Conservation (phyloP, 2,888 invertebrate genomes). For the Catocala sponsa region DNA sequence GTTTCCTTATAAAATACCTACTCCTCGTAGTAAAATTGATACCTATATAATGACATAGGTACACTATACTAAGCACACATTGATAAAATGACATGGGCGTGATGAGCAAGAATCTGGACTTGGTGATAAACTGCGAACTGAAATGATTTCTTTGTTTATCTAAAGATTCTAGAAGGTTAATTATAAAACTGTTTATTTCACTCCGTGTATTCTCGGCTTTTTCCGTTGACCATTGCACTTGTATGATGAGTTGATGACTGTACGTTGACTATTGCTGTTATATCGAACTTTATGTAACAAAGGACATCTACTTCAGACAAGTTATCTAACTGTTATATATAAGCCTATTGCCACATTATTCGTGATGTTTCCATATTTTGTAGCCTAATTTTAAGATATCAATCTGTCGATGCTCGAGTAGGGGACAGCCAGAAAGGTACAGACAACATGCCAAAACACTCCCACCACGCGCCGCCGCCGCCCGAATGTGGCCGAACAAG, state of each 20-base stretch:
- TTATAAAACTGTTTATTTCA: not conserved
- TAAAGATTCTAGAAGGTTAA: slow-evolving; percentile 5
- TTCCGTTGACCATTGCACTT: slow-evolving; percentile 4
- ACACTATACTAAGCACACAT: not conserved
- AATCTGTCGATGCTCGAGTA: not conserved
- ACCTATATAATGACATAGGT: not conserved
- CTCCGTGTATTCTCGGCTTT: not conserved
- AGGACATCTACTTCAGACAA: no score
- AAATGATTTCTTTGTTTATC: not conserved
- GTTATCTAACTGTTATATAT: no score
- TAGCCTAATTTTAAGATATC: not conserved
- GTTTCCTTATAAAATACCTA: no score
- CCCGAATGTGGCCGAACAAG: slow-evolving; percentile 74
- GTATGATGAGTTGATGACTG: slow-evolving; percentile 1
- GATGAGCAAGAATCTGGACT: not conserved
- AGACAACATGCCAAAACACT: slow-evolving; percentile 54
- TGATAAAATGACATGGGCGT: not conserved
- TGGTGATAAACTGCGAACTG: not conserved
- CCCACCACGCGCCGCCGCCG: slow-evolving; percentile 56
- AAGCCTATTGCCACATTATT: no score
- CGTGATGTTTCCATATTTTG: not conserved
- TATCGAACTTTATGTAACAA: no score
- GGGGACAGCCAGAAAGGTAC: slow-evolving; percentile 30
- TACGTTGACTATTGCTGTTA: not conserved
- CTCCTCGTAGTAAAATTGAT: no score